These are phyloP conservation scores for Polylopha cassiicola DNA, from an alignment of 2,888 invertebrate genomes.

Conservation along the genomic window DNA sequence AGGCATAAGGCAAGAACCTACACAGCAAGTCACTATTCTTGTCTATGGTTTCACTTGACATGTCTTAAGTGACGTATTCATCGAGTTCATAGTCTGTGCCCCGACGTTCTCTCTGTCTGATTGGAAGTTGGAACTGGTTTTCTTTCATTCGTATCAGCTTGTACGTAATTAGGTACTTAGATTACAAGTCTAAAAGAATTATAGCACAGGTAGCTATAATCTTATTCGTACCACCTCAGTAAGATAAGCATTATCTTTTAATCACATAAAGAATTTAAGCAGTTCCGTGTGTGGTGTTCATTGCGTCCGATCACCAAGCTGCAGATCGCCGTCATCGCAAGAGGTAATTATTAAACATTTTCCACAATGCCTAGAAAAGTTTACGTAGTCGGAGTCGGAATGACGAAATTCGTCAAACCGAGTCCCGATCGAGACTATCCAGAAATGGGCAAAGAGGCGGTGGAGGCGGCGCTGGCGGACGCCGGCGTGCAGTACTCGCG, in stretches of 20 bases:
- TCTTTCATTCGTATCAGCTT: no score
- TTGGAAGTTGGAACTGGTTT: no score
- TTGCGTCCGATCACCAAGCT: conserved; percentile 23
- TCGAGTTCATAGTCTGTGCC: no score
- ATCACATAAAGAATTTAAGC: conserved; percentile 7
- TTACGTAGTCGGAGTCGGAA: conserved; percentile 96
- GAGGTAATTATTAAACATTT: conserved; percentile 60
- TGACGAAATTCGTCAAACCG: conserved; percentile 99
- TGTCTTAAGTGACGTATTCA: no score
- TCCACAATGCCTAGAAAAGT: conserved; percentile 79
- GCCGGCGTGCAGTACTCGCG: conserved; percentile 85
- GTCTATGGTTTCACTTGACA: no score
- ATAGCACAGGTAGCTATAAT: no score
- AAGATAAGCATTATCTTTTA: conserved; percentile 21
- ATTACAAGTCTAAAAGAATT: no score
- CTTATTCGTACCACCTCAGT: neutral
- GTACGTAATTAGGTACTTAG: no score
- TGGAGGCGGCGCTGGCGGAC: conserved; percentile 90
- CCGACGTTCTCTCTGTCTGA: no score
- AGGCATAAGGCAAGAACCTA: no score
- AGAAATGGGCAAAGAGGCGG: conserved; percentile 95
- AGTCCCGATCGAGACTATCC: conserved; percentile 95
- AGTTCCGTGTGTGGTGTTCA: conserved; percentile 13
- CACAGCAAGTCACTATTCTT: no score
- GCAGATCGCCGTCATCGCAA: conserved; percentile 45